Percentiles rank a stretch among this genome's conserved stretches.
These are phyloP conservation scores for Cerastoderma edule DNA, from an alignment of 2,888 invertebrate species.

Conservation along the genomic window DNA sequence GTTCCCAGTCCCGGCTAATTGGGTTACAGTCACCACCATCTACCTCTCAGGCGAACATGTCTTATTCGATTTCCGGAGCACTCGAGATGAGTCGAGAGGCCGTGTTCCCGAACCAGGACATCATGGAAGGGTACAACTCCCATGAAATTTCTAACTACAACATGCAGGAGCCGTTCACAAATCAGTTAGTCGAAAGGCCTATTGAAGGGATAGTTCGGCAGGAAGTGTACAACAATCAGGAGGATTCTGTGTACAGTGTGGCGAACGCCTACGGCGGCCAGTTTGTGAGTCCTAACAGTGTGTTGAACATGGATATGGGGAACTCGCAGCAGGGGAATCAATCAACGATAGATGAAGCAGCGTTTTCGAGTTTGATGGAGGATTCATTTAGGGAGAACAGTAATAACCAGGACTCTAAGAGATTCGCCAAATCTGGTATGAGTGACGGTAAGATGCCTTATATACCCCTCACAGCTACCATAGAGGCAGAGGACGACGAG, in stretches of 20 bases:
- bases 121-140: constrained; percentile 37
- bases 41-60: constrained; percentile 38
- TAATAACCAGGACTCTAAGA: constrained; percentile 41
- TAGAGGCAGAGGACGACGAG: constrained; percentile 74
- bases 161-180: constrained; percentile 49
- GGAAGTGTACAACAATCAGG: constrained; percentile 45
- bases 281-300: constrained; percentile 60
- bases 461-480: constrained; percentile 54
- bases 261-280: constrained; percentile 50
- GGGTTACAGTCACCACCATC: constrained; percentile 40
- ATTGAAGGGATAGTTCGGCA: constrained; percentile 33
- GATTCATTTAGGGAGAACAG: constrained; percentile 33
- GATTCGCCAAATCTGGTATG: constrained; percentile 45
- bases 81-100: constrained; percentile 57
- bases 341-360: constrained; percentile 73
- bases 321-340: constrained; percentile 30
- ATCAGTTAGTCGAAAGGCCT: constrained; percentile 38
- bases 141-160: constrained; percentile 31
- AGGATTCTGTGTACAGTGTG: constrained; percentile 39
- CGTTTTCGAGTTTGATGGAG: constrained; percentile 72
- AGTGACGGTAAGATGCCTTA: constrained; percentile 62
- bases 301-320: constrained; percentile 50
- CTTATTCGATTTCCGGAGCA: constrained; percentile 58
- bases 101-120: constrained; percentile 52
- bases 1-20: constrained; percentile 42